A percentile compares a stretch with the other conserved stretches of the same genome.
These are phyloP conservation scores for Cairina moschata DNA, from an alignment of 2,113 vertebrate genomes.

Conservation along the genomic window DNA sequence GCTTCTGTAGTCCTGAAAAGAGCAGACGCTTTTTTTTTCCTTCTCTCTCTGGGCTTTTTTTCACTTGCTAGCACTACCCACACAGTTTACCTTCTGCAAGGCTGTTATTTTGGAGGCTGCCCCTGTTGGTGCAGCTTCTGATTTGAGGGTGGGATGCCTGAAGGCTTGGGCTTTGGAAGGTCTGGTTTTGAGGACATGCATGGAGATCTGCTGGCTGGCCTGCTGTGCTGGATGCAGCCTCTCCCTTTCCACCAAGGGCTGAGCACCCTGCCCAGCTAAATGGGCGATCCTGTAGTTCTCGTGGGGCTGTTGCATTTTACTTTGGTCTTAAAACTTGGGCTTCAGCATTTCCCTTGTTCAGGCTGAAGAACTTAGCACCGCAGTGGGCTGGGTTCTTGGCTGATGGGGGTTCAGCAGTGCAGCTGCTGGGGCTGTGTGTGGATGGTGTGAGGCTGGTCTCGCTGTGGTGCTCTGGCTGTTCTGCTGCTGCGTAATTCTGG, in stretches of 20 bases:
- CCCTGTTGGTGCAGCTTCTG: not conserved
- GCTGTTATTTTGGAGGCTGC: not conserved
- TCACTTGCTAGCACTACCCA: too few relatives aligned
- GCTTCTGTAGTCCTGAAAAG: too few relatives aligned
- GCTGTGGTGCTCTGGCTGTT: too few relatives aligned
- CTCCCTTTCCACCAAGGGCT: not conserved
- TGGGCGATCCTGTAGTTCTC: fast-evolving
- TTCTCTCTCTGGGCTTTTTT: too few relatives aligned
- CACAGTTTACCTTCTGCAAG: too few relatives aligned
- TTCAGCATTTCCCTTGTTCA: not conserved
- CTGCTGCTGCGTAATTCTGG: too few relatives aligned
- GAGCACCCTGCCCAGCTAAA: not conserved
- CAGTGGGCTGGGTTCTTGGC: not conserved
- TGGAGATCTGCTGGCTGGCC: too few relatives aligned
- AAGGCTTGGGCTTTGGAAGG: too few relatives aligned
- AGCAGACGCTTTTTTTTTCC: too few relatives aligned
- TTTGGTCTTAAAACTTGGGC: not conserved
- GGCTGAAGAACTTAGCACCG: not conserved
- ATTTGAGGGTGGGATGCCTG: not conserved
- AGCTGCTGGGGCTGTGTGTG: too few relatives aligned
- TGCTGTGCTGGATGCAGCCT: not conserved
- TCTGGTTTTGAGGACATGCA: not conserved
- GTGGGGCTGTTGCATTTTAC: not conserved
- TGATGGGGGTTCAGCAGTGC: fast-evolving
- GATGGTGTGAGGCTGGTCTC: not conserved